Conservation (phyloP, 2,888 invertebrate genomes). For the Lithophane socia region DNA sequence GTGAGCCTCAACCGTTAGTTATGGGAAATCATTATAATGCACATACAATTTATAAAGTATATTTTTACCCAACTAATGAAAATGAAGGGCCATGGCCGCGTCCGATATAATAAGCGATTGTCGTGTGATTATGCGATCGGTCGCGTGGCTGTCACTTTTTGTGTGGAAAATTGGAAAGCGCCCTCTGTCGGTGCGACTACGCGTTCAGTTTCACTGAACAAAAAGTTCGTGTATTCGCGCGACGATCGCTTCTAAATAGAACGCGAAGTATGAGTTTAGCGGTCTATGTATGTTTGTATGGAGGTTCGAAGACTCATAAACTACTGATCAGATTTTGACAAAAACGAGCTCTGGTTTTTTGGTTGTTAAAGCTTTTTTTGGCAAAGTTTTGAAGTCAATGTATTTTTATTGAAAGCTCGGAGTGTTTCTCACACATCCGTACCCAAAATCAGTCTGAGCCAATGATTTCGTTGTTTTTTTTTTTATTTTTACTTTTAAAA, state of each 20-base stretch:
- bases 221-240: too few relatives aligned
- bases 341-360: neutral
- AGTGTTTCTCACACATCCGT: constrained; percentile 40
- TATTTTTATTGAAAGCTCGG: neutral
- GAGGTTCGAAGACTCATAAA: neutral
- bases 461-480: constrained; percentile 82
- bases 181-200: too few relatives aligned
- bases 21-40: neutral
- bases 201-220: too few relatives aligned
- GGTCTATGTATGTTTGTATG: neutral
- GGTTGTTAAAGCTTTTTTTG: neutral
- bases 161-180: too few relatives aligned
- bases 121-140: too few relatives aligned
- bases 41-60: too few relatives aligned
- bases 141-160: too few relatives aligned
- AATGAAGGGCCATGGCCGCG: neutral
- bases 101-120: too few relatives aligned
- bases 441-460: constrained; percentile 67
- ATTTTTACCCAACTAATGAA: neutral
- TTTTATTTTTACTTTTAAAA: constrained; percentile 54
- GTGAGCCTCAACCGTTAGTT: neutral
- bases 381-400: neutral
- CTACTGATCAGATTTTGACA: neutral
- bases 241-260: too few relatives aligned
- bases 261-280: too few relatives aligned